Conservation (phyloP, 1,140 invertebrate genomes). For the Drosophila pseudoobscura region DNA sequence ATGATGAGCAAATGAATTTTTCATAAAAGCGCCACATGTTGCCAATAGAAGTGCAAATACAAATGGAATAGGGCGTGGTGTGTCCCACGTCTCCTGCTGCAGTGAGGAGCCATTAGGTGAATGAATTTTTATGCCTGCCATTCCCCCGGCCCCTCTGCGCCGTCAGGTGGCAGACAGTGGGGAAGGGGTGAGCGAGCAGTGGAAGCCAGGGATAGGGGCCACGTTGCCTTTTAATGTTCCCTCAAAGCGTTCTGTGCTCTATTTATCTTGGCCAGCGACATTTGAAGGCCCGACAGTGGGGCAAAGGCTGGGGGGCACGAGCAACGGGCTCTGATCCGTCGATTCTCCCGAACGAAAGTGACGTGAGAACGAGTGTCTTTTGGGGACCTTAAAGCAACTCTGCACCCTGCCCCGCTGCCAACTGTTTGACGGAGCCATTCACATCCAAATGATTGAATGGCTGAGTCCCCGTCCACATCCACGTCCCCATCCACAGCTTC, state of each 20-base stretch:
- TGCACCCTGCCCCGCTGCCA: no score
- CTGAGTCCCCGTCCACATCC: background rate
- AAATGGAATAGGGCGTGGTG: constrained; percentile 47
- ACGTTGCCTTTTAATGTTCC: constrained; percentile 57
- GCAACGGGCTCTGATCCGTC: no score
- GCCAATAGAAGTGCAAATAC: constrained; percentile 78
- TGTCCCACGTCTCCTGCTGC: constrained; percentile 11
- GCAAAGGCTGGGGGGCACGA: no score
- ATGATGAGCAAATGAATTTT: constrained; percentile 80
- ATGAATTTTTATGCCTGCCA: constrained; percentile 69
- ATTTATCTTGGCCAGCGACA: constrained; percentile 56
- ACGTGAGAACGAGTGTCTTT: no score
- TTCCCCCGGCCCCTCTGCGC: background rate
- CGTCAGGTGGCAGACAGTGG: constrained; percentile 50
- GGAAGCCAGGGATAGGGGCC: background rate
- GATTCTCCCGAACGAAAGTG: no score
- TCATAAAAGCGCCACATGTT: constrained; percentile 81
- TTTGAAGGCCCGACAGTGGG: no score
- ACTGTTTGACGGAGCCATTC: background rate
- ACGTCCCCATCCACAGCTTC: background rate
- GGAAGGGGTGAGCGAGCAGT: background rate
- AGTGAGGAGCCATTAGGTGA: constrained; percentile 73
- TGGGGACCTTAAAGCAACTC: no score
- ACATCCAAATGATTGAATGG: constrained; percentile 10
- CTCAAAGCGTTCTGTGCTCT: constrained; percentile 66